phyloP scores from a whole-genome alignment of 2,113 vertebrate species.

The Colistium nudipinnis region DNA sequence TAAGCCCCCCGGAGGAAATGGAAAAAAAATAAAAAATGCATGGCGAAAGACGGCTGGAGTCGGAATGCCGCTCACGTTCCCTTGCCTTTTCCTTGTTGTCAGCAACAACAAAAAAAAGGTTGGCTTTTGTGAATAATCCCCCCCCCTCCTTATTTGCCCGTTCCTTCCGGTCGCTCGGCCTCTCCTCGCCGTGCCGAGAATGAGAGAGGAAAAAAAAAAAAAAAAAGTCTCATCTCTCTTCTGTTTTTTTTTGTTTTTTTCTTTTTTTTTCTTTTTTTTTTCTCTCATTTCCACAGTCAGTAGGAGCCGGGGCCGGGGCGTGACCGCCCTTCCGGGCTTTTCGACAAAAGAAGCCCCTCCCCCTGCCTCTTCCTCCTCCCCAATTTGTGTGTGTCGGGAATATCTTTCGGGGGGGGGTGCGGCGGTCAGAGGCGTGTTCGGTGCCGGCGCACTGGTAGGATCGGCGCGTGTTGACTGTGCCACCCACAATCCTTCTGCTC shows the following conservation, averaged over 20 bases:
- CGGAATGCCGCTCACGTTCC: neutral
- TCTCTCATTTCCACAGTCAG: conserved; percentile 10
- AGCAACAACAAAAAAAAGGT: neutral
- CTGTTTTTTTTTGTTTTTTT: neutral
- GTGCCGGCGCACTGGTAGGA: conserved; percentile 13
- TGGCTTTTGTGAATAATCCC: neutral
- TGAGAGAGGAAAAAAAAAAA: neutral
- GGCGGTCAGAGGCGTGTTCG: conserved; percentile 46
- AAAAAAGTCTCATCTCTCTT: neutral
- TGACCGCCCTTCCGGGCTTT: conserved; percentile 34
- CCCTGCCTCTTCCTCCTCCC: neutral
- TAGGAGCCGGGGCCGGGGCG: neutral
- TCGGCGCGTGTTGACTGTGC: conserved; percentile 33
- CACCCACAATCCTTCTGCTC: conserved; percentile 54
- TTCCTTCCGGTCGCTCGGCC: neutral
- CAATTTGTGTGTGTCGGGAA: conserved; percentile 35
- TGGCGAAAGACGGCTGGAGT: neutral
- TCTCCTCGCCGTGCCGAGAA: neutral
- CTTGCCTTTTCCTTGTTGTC: neutral
- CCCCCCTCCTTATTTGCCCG: conserved; percentile 5
- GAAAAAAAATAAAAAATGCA: too few species aligned
- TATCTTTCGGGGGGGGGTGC: conserved; percentile 56
- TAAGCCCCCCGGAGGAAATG: too few species aligned
- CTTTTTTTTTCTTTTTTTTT: neutral
- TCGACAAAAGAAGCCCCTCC: conserved; percentile 34